phyloP scores from a whole-genome alignment of 2,797 vertebrate species.

The Cygnus olor region DNA sequence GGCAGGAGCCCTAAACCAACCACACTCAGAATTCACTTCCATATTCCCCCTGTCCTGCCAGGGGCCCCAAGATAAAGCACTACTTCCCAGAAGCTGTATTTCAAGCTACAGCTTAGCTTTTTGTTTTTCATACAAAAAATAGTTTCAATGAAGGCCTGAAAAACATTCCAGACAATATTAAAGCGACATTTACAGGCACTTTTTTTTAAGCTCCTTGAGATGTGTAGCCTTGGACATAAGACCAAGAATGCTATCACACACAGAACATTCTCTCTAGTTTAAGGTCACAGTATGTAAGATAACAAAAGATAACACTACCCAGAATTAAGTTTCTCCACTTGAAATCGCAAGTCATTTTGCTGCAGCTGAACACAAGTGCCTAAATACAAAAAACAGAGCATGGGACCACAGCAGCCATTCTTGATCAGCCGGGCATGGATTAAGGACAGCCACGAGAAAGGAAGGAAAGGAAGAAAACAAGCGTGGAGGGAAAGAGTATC shows the following conservation, averaged over 20 bases:
- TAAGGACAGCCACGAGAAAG: background rate
- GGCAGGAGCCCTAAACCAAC: background rate
- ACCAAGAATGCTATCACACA: background rate
- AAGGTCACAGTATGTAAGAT: background rate
- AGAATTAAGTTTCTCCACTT: background rate
- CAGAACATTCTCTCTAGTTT: background rate
- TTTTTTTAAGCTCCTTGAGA: background rate
- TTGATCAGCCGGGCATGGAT: accelerated
- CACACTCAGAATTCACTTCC: background rate
- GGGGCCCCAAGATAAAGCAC: background rate
- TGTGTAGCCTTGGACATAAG: background rate
- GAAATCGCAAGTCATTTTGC: background rate
- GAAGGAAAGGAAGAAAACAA: background rate
- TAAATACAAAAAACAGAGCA: background rate
- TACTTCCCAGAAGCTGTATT: background rate
- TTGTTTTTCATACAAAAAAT: background rate
- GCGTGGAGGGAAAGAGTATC: background rate
- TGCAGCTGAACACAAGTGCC: background rate
- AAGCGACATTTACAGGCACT: background rate
- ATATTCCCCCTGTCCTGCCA: background rate
- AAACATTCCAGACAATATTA: background rate
- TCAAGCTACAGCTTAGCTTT: background rate
- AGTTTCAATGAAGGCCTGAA: background rate
- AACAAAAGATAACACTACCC: background rate
- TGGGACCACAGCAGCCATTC: background rate